These are phyloP conservation scores for Ennomos fuscantarius DNA, from an alignment of 2,888 invertebrate species.

Conservation along the genomic window DNA sequence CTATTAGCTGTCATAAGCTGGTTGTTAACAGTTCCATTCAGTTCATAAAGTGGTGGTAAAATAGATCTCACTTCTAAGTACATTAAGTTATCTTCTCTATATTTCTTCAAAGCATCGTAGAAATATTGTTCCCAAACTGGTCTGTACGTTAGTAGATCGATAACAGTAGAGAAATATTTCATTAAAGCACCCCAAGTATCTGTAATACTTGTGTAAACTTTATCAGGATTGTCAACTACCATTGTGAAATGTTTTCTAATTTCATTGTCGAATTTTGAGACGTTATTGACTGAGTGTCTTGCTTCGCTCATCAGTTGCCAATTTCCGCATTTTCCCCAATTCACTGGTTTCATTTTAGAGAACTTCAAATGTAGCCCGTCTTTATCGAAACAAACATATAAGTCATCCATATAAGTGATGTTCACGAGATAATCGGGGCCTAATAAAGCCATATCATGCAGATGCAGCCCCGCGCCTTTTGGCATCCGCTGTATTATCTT, in stretches of 20 bases:
- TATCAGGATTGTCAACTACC: conserved; percentile 74
- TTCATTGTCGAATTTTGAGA: conserved; percentile 76
- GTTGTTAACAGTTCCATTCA: conserved; percentile 85
- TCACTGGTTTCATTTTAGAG: conserved; percentile 42
- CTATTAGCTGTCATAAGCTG: conserved; percentile 84
- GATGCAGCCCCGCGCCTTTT: conserved; percentile 90
- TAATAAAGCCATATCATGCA: conserved; percentile 87
- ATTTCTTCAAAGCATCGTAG: conserved; percentile 86
- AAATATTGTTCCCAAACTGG: conserved; percentile 88
- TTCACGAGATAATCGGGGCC: conserved; percentile 87
- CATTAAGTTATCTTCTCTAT: conserved; percentile 88
- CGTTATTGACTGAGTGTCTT: conserved; percentile 65
- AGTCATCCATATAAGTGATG: conserved; percentile 86
- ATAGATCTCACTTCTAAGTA: conserved; percentile 89
- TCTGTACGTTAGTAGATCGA: conserved; percentile 84
- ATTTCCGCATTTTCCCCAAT: conserved; percentile 36
- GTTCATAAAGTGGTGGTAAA: conserved; percentile 87
- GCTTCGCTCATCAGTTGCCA: conserved; percentile 82
- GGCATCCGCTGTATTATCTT: conserved; percentile 88
- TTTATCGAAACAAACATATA: conserved; percentile 81
- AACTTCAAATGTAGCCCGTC: conserved; percentile 55
- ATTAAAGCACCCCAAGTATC: conserved; percentile 86
- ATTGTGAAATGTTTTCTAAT: conserved; percentile 84
- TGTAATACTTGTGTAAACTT: conserved; percentile 79
- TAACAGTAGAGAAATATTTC: conserved; percentile 81